Percentiles rank a stretch among this genome's conserved stretches.
Evolutionary conservation across 2,113 vertebrate species (phyloP).

Genomic region (Daboia siamensis): DNA sequence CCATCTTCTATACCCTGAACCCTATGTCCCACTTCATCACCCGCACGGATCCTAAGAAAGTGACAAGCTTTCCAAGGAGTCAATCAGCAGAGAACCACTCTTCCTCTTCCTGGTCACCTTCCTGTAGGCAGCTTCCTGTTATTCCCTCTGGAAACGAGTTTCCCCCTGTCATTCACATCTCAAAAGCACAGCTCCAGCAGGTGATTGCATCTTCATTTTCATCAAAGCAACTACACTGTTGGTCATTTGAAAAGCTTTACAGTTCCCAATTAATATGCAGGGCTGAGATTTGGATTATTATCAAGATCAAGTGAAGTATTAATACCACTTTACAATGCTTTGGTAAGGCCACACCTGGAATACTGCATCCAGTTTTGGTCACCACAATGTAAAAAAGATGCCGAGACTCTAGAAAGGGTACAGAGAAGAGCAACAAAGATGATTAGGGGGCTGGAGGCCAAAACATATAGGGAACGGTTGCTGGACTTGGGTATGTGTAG

Average conservation of each 20-base stretch:
- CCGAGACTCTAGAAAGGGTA: too few relatives aligned
- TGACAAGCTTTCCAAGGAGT: constrained; percentile 77
- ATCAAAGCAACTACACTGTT: constrained; percentile 27
- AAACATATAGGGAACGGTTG: too few relatives aligned
- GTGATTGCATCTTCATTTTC: constrained; percentile 74
- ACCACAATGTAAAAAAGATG: too few relatives aligned
- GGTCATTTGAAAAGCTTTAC: constrained; percentile 26
- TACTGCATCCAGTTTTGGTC: too few relatives aligned
- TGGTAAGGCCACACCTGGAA: too few relatives aligned
- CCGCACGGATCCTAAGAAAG: constrained; percentile 78
- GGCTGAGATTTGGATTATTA: background rate
- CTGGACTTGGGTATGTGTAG: too few relatives aligned
- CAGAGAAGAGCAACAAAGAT: too few relatives aligned
- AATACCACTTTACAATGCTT: too few relatives aligned
- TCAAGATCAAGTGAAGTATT: too few relatives aligned
- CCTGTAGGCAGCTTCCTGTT: constrained; percentile 84
- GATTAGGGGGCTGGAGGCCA: too few relatives aligned
- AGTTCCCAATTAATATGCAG: constrained; percentile 31
- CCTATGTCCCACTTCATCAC: constrained; percentile 80
- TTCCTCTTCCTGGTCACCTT: constrained; percentile 74
- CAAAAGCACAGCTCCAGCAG: constrained; percentile 89
- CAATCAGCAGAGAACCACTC: constrained; percentile 78
- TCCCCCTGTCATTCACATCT: constrained; percentile 90
- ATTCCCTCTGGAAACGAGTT: constrained; percentile 82
- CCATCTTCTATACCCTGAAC: constrained; percentile 81